phyloP scores from a whole-genome alignment of 92 coral and sea anemone species.

The Parazoanthus atlanticus region DNA sequence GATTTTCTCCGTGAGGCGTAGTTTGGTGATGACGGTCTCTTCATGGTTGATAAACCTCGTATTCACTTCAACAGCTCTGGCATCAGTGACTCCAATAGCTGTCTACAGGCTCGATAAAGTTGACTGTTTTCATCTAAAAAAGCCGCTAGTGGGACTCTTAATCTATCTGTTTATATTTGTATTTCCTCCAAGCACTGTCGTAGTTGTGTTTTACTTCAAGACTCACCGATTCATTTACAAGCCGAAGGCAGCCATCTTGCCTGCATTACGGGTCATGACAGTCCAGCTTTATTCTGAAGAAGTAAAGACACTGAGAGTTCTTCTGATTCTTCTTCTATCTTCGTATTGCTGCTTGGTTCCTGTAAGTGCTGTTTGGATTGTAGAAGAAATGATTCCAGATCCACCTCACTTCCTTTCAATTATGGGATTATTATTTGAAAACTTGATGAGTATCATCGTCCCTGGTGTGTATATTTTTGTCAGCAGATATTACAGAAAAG shows the following conservation, averaged over 20 bases:
- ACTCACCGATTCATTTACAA: slow-evolving; percentile 19
- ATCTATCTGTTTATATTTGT: background rate
- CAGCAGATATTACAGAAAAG: slow-evolving; percentile 35
- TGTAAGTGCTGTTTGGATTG: background rate
- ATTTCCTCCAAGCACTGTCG: slow-evolving; percentile 4
- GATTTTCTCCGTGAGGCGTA: slow-evolving; percentile 9
- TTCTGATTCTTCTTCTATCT: background rate
- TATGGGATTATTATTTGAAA: background rate
- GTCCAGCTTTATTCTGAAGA: background rate
- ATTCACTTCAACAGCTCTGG: background rate
- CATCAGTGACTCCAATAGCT: background rate
- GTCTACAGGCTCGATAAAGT: slow-evolving; percentile 4
- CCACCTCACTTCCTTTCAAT: background rate
- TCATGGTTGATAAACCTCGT: background rate
- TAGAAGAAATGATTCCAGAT: background rate
- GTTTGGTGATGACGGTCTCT: background rate
- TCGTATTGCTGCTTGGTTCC: slow-evolving; percentile 1
- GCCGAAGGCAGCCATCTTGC: slow-evolving; percentile 1
- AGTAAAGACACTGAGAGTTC: slow-evolving; percentile 13
- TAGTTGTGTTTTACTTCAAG: slow-evolving; percentile 16
- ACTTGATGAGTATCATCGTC: background rate
- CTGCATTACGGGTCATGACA: background rate
- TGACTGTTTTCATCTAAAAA: background rate
- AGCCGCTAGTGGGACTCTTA: slow-evolving; percentile 9
- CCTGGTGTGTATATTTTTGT: slow-evolving; percentile 16